Evolutionary conservation across 2,888 invertebrate species (phyloP).

Genomic region (Ommatoiulus sabulosus): DNA sequence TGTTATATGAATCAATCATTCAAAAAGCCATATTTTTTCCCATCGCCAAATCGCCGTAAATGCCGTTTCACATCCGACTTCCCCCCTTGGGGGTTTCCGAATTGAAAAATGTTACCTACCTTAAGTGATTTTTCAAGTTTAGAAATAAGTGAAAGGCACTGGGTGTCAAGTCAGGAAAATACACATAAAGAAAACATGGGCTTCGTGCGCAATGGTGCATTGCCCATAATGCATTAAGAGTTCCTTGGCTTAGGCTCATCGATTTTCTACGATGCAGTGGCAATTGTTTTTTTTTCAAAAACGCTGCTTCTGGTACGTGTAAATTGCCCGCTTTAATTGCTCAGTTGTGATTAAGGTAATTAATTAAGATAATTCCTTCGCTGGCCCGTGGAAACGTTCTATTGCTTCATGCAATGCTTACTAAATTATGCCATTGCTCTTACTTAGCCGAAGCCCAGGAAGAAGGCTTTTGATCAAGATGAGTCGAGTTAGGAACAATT

Average conservation of each 20-base stretch:
- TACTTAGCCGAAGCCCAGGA: background rate
- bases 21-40: constrained; percentile 18
- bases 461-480: constrained; percentile 16
- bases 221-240: constrained; percentile 44
- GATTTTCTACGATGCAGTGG: constrained; percentile 18
- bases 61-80: background rate
- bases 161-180: constrained; percentile 37
- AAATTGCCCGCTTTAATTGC: constrained; percentile 35
- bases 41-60: background rate
- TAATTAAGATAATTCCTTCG: constrained; percentile 41
- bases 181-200: constrained; percentile 45
- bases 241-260: constrained; percentile 29
- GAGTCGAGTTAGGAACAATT: background rate
- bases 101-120: constrained; percentile 38
- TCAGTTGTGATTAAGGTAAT: constrained; percentile 48
- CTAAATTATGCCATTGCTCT: constrained; percentile 42
- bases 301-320: constrained; percentile 37
- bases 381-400: background rate
- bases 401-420: constrained; percentile 22
- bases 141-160: constrained; percentile 38
- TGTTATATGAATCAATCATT: constrained; percentile 41
- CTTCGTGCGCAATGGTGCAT: constrained; percentile 18
- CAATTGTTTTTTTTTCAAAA: constrained; percentile 17
- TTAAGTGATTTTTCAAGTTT: constrained; percentile 48
- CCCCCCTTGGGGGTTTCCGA: background rate